Conservation (phyloP, 2,888 invertebrate species). For the Phyllotreta cruciferae region DNA sequence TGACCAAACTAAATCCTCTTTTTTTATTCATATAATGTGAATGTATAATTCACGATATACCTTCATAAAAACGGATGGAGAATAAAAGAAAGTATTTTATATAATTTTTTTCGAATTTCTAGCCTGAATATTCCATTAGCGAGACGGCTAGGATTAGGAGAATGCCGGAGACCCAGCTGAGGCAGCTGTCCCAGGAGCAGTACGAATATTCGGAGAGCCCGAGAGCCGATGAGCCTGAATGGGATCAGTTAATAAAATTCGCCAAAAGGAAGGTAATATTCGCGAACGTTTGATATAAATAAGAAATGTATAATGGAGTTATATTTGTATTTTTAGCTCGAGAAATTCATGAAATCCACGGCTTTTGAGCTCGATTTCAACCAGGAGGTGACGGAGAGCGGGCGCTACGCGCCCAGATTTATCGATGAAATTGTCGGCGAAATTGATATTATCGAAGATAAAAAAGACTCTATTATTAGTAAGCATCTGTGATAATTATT, state of each 20-base stretch:
- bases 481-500: constrained; percentile 58
- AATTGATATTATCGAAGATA: constrained; percentile 82
- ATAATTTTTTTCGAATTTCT: constrained; percentile 37
- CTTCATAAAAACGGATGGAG: too few relatives aligned
- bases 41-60: too few relatives aligned
- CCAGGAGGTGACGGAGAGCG: constrained; percentile 76
- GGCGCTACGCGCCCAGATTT: constrained; percentile 80
- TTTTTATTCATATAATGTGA: too few relatives aligned
- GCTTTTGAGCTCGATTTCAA: constrained; percentile 78
- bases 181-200: constrained; percentile 73
- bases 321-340: constrained; percentile 53
- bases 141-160: constrained; percentile 76
- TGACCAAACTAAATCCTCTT: too few relatives aligned
- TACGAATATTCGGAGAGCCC: constrained; percentile 76
- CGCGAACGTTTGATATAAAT: background rate
- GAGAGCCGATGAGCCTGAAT: constrained; percentile 77
- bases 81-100: too few relatives aligned
- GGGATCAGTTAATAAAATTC: constrained; percentile 82
- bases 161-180: constrained; percentile 72
- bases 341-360: constrained; percentile 78
- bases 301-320: background rate
- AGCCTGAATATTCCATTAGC: constrained; percentile 63
- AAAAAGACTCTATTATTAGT: constrained; percentile 82
- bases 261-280: constrained; percentile 71
- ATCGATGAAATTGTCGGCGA: constrained; percentile 85